These are phyloP conservation scores for Drosophila stalkeri DNA, from an alignment of 2,888 invertebrate genomes.

Conservation along the genomic window DNA sequence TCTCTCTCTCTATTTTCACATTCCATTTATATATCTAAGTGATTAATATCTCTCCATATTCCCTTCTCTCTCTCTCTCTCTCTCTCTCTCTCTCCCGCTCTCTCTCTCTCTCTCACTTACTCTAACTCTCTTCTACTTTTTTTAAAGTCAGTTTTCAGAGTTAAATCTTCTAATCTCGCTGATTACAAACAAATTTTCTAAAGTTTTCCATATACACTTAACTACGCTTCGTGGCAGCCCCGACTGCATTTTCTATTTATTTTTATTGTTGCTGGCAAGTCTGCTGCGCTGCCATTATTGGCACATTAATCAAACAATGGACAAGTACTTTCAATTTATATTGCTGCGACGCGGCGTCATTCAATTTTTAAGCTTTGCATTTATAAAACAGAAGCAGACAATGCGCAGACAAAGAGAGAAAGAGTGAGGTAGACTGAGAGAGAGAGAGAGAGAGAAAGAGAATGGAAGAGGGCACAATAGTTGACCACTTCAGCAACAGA, in stretches of 20 bases:
- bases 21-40: too few relatives aligned
- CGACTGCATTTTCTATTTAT: constrained; percentile 11
- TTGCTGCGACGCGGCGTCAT: constrained; percentile 60
- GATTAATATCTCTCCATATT: too few relatives aligned
- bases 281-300: constrained; percentile 63
- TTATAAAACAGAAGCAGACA: constrained; percentile 61
- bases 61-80: background rate
- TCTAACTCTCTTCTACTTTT: background rate
- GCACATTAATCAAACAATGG: constrained; percentile 80
- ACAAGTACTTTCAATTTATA: constrained; percentile 80
- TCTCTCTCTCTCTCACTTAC: background rate
- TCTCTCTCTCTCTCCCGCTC: background rate
- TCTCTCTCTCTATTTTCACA: too few relatives aligned
- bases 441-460: constrained; percentile 18
- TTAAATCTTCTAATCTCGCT: constrained; percentile 23
- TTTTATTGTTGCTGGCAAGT: constrained; percentile 10
- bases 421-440: constrained; percentile 28
- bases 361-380: constrained; percentile 59
- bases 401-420: constrained; percentile 46
- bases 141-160: background rate
- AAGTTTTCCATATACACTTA: constrained; percentile 24
- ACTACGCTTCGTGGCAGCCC: background rate
- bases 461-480: constrained; percentile 32
- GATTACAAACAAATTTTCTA: constrained; percentile 16
- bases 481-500: constrained; percentile 52